phyloP scores from a whole-genome alignment of 1,140 invertebrate species.

The Stegodyphus mimosarum region DNA sequence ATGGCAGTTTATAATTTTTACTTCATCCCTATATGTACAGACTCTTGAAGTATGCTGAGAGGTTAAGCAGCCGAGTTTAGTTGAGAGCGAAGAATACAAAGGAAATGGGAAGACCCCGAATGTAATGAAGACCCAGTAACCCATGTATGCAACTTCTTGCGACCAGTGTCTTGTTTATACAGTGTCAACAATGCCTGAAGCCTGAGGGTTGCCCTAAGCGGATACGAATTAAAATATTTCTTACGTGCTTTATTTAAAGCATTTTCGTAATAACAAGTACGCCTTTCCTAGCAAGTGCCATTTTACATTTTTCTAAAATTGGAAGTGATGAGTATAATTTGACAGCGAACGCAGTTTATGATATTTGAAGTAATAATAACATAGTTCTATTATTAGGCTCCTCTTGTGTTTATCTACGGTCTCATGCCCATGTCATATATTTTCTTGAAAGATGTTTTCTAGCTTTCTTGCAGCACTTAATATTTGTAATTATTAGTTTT shows the following conservation, averaged over 20 bases:
- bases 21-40: not conserved
- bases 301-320: too few species aligned
- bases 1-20: not conserved
- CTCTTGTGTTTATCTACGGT: too few species aligned
- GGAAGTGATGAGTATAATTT: too few species aligned
- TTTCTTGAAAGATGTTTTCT: too few species aligned
- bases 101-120: not conserved
- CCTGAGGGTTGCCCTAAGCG: slow-evolving; percentile 23
- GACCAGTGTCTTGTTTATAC: slow-evolving; percentile 27
- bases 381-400: too few species aligned
- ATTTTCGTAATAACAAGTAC: not conserved
- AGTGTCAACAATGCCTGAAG: slow-evolving; percentile 16
- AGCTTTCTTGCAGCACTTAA: too few species aligned
- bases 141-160: slow-evolving; percentile 37
- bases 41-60: not conserved
- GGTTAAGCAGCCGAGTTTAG: not conserved
- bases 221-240: slow-evolving; percentile 12
- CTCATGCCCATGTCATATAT: too few species aligned
- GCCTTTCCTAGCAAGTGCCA: too few species aligned
- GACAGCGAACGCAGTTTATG: too few species aligned
- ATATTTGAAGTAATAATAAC: too few species aligned
- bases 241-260: not conserved
- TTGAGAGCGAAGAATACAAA: slow-evolving; percentile 3
- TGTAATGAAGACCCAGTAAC: slow-evolving; percentile 49
- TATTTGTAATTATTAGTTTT: too few species aligned